Base-by-base conservation (phyloP, 53 echinoderm and acorn worm species). In the Echinarachnius parma region DNA sequence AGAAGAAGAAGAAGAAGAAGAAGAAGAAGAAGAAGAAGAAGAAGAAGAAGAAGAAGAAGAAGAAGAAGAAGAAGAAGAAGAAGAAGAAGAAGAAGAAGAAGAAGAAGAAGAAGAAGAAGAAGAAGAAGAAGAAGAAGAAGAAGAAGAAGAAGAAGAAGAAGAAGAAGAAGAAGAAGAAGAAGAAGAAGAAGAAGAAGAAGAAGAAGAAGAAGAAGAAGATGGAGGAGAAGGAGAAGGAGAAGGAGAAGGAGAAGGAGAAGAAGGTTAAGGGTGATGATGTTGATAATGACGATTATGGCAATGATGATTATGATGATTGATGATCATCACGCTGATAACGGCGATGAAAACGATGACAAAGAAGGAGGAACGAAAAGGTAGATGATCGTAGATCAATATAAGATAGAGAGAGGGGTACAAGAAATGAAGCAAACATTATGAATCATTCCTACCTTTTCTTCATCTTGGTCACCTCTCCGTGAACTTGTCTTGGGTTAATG, bases 1-100 rank as follows among this genome's bases (percentile, higher is more conserved):
- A 60, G 76, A 76, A 25, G 42, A 59, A 76, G 60, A 76, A n/a
- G 35, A 46, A 30, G 32, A 60, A 44, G 76, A 60, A 8, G 5
- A 60, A 18, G 50, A 46, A 29, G 48, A 48, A 16, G 18, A 26
- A n/a, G 19, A 39, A 46, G 60, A 47, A 4, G 28, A 30, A 5
- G 4, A 26, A 59, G 32, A 30, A 59, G 50, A 18, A 49, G 11
- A 49, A 18, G 4, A 18, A 19, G 18, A 13, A 19, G 18, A 49
- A 4, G 4, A 13, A 49, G 50, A 18, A 13, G 19, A 49, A 49
- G 50, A 18, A 9, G 50, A 49, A 49, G 50, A 13, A 13, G 50
- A 22, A 76, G 28, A 49, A 49, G 50, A 53, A 75, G 55, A 75
- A 26, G 32, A 44, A 56, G 37, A 75, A 14, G 21, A 36, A 16